Base-by-base conservation (phyloP, 1,140 invertebrate species). In the Lanistes nyassanus region DNA sequence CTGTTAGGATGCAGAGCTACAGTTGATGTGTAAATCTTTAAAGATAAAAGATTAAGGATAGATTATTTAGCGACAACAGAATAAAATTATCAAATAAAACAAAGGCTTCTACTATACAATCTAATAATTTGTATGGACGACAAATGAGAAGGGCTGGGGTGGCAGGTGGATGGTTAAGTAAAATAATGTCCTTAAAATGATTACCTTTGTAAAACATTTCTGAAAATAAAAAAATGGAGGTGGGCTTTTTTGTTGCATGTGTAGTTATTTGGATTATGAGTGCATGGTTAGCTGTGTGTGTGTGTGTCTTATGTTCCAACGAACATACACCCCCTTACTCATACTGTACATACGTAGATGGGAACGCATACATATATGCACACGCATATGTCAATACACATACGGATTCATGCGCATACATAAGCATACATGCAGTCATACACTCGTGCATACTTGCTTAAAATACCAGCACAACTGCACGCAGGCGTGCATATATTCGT, bases 201-300 rank as follows among this genome's bases (percentile, higher is more conserved):
- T n/a, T n/a, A n/a, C n/a, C n/a, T n/a, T n/a, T n/a, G n/a, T n/a
- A n/a, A n/a, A n/a, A n/a, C n/a, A n/a, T 62, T n/a, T 62, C 31
- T 65, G 62, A n/a, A 36, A 36, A 36, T 65, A 36, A 36, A 36
- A 36, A 36, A 36, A 36, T 65, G 62, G 34, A 36, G 34, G 62
- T 65, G 62, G 34, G 62, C 39, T 29, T 65, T 29, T 65, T 29
- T 65, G 62, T 64, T 23, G 23, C 51, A 53, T 60, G 56, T 60
- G 56, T 60, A 29, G 6, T 23, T 60, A 29, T 7, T 23, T 60
- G 56, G 6, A 29, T 60, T 13, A 29, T 4, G 56, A 7, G 56
- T 7, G 56, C 21, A 29, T 4, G 56, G n/a, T 23, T 60, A 29
- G n/a, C 6, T 60, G 56, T 60, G 23, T 60, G 56, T 60, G 56